phyloP scores from a whole-genome alignment of 2,113 vertebrate species.

The Todiramphus chloris region DNA sequence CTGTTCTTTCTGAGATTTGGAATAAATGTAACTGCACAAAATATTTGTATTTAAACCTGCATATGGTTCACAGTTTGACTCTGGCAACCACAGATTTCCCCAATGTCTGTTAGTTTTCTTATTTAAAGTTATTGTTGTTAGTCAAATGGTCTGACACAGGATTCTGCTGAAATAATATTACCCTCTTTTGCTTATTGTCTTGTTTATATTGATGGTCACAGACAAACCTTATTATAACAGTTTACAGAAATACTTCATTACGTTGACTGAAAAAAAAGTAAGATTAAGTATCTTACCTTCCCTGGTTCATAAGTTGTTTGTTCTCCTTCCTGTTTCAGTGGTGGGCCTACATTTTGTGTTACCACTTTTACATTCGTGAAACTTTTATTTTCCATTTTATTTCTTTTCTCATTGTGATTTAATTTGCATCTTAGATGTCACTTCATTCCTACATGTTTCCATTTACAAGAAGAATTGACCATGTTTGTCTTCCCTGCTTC shows the following conservation, averaged over 20 bases:
- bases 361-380: neutral
- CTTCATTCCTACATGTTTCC: neutral
- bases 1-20: neutral
- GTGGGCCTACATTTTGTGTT: neutral
- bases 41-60: neutral
- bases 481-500: neutral
- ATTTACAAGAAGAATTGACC: neutral
- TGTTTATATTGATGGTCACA: neutral
- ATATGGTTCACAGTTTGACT: neutral
- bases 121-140: neutral
- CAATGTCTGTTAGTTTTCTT: neutral
- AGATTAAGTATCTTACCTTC: neutral
- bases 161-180: neutral
- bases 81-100: neutral
- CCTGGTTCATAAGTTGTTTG: neutral
- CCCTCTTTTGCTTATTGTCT: neutral
- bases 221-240: neutral
- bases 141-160: neutral
- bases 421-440: neutral
- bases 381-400: neutral
- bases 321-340: neutral
- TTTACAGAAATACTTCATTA: neutral
- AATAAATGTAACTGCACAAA: neutral
- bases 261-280: neutral
- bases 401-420: neutral